Evolutionary conservation across 2,888 invertebrate genomes (phyloP).

Genomic region (Caenorhabditis imperialis): DNA sequence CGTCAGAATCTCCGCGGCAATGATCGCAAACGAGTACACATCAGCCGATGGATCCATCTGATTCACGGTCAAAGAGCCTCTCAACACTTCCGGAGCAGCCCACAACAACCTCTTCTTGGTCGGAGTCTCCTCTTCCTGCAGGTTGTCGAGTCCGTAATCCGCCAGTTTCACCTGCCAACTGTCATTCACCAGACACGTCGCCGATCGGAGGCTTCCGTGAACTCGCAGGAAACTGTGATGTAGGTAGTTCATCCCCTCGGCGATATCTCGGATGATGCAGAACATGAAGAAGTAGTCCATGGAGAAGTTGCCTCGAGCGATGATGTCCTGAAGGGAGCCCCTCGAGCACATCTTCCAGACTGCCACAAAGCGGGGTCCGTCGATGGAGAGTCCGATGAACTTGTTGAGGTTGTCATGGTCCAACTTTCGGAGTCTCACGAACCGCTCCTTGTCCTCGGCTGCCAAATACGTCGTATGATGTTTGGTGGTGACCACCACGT

Average conservation of each 20-base stretch:
- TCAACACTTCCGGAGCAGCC: constrained; percentile 72
- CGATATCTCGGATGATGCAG: constrained; percentile 65
- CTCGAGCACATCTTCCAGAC: constrained; percentile 72
- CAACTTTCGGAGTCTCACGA: constrained; percentile 29
- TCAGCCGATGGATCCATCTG: constrained; percentile 64
- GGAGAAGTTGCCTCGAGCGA: constrained; percentile 59
- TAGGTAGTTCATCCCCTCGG: constrained; percentile 62
- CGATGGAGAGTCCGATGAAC: constrained; percentile 73
- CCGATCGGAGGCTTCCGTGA: constrained; percentile 65
- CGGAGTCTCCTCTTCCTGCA: constrained; percentile 33
- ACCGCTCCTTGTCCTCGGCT: constrained; percentile 38
- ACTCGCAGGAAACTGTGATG: constrained; percentile 59
- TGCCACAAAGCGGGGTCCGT: constrained; percentile 61
- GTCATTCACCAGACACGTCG: constrained; percentile 69
- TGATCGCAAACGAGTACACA: constrained; percentile 73
- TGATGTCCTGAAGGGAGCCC: constrained; percentile 59
- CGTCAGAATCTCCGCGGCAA: constrained; percentile 71
- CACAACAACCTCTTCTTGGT: constrained; percentile 58
- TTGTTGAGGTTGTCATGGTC: constrained; percentile 60
- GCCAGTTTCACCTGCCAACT: constrained; percentile 66
- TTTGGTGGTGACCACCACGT: constrained; percentile 51
- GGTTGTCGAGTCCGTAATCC: constrained; percentile 35
- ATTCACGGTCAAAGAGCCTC: constrained; percentile 30
- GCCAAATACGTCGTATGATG: constrained; percentile 30
- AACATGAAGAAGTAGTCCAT: constrained; percentile 68